These are phyloP conservation scores for Cephalopholis sonnerati DNA, from an alignment of 2,113 vertebrate species.

Conservation along the genomic window DNA sequence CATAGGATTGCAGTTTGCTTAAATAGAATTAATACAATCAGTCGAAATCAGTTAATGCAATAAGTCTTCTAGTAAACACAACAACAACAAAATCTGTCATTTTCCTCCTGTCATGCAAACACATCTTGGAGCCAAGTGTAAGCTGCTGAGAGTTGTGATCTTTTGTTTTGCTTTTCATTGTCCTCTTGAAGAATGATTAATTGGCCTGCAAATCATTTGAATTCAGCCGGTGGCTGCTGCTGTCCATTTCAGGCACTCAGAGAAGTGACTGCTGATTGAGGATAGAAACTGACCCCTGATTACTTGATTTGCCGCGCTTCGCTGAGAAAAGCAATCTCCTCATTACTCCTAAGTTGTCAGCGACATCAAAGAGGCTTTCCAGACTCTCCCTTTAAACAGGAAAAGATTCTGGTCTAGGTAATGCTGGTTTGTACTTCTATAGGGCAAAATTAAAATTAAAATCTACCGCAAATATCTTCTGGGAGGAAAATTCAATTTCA, in stretches of 20 bases:
- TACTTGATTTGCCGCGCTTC: slow-evolving; percentile 51
- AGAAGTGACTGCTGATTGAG: slow-evolving; percentile 55
- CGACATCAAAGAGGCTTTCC: slow-evolving; percentile 45
- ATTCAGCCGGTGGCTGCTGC: slow-evolving; percentile 31
- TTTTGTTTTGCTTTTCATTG: slow-evolving; percentile 42
- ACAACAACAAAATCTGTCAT: not conserved
- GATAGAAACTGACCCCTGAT: slow-evolving; percentile 49
- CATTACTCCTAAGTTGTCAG: slow-evolving; percentile 55
- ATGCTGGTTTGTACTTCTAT: slow-evolving; percentile 35
- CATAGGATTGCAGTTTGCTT: not conserved
- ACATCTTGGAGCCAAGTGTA: not conserved
- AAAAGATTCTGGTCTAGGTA: not conserved
- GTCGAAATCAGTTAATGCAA: not conserved
- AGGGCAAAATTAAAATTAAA: slow-evolving; percentile 38
- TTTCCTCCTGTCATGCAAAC: not conserved
- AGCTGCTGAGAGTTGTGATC: slow-evolving; percentile 11
- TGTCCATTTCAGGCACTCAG: slow-evolving; percentile 38
- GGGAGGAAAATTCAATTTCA: slow-evolving; percentile 28
- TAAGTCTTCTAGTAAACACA: not conserved
- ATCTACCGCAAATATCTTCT: slow-evolving; percentile 33
- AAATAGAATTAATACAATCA: not conserved
- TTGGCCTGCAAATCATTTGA: slow-evolving; percentile 44
- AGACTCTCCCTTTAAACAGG: slow-evolving; percentile 23
- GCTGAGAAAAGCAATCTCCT: slow-evolving; percentile 50
- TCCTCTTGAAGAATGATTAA: slow-evolving; percentile 30